phyloP scores from a whole-genome alignment of 2,113 vertebrate species.

The Lampris megalopsis region DNA sequence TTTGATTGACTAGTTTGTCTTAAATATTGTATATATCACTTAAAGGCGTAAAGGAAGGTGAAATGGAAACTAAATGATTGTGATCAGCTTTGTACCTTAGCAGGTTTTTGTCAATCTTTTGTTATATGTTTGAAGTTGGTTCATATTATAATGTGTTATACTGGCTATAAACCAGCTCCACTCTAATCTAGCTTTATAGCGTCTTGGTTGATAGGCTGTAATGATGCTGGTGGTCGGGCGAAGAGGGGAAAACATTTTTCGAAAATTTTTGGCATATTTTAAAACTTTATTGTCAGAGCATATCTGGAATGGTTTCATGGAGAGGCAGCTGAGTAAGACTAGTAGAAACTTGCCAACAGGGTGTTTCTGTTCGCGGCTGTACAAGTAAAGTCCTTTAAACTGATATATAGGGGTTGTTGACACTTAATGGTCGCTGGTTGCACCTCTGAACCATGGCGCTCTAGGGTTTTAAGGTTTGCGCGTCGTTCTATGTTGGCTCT shows the following conservation, averaged over 20 bases:
- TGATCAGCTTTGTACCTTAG: background rate
- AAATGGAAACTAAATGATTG: background rate
- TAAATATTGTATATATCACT: no score
- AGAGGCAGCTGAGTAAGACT: slow-evolving; percentile 9
- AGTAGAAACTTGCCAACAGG: slow-evolving; percentile 11
- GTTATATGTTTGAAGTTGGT: background rate
- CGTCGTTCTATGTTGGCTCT: slow-evolving; percentile 47
- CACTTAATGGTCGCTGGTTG: slow-evolving; percentile 15
- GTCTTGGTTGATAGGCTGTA: background rate
- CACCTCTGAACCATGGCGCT: slow-evolving; percentile 34
- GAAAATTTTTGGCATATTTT: background rate
- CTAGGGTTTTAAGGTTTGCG: slow-evolving; percentile 21
- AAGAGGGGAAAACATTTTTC: background rate
- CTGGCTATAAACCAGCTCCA: background rate
- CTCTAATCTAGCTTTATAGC: background rate
- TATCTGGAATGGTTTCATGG: background rate
- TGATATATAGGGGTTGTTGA: slow-evolving; percentile 8
- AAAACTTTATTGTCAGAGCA: background rate
- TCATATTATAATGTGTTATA: background rate
- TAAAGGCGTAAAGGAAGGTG: no score
- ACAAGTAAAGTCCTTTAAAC: slow-evolving; percentile 27
- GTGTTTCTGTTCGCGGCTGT: background rate
- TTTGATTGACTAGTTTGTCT: background rate
- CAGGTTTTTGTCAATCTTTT: background rate
- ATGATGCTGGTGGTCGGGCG: background rate